phyloP scores from a whole-genome alignment of 2,113 vertebrate genomes.

The Anas platyrhynchos region DNA sequence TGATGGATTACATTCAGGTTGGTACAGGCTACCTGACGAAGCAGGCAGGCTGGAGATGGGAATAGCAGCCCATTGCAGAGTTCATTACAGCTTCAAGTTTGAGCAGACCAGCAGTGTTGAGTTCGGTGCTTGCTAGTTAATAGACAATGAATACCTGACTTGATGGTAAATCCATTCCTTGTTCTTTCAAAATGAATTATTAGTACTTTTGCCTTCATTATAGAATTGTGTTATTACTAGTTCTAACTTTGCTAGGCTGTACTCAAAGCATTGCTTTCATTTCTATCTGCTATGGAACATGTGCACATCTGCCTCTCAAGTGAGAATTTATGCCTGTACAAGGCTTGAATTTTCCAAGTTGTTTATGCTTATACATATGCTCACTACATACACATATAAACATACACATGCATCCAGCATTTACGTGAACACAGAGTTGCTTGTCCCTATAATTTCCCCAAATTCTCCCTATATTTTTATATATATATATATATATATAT shows the following conservation, averaged over 20 bases:
- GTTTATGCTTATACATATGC: neutral
- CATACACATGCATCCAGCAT: neutral
- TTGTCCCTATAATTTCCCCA: neutral
- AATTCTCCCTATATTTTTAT: too few relatives aligned
- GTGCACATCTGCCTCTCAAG: neutral
- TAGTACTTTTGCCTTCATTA: neutral
- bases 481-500: too few relatives aligned
- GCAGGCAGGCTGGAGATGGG: neutral
- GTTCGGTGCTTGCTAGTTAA: neutral
- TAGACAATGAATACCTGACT: neutral
- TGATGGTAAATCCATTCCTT: neutral
- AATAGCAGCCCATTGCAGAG: neutral
- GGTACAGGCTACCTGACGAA: neutral
- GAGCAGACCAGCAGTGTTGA: neutral
- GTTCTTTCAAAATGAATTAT: neutral
- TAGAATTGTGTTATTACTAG: neutral
- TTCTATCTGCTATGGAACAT: neutral
- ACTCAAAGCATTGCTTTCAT: neutral
- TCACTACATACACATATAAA: neutral
- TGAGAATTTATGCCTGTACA: neutral
- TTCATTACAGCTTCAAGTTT: neutral
- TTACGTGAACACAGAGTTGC: neutral
- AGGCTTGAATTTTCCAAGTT: neutral
- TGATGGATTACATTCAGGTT: neutral
- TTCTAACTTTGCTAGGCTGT: neutral